Evolutionary conservation across 2,113 vertebrate genomes (phyloP).

Genomic region (Lepus timidus): DNA sequence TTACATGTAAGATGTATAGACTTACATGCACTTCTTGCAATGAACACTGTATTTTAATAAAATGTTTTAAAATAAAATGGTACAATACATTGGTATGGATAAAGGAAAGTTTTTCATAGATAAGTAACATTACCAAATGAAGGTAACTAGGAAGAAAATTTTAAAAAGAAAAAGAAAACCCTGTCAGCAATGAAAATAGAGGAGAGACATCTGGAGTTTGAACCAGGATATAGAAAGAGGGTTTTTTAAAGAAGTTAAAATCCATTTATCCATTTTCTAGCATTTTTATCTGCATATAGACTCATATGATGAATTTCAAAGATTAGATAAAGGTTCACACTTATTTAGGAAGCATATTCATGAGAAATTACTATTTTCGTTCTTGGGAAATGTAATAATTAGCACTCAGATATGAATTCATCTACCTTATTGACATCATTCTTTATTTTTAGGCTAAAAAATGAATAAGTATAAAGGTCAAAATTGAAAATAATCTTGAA

Average conservation of each 20-base stretch:
- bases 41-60: too few relatives aligned
- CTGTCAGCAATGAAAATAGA: neutral
- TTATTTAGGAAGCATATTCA: neutral
- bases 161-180: too few relatives aligned
- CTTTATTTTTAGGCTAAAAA: neutral
- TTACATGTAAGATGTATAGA: too few relatives aligned
- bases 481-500: neutral
- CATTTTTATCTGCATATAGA: neutral
- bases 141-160: neutral
- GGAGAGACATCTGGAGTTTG: neutral
- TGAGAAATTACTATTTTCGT: neutral
- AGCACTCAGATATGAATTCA: neutral
- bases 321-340: neutral
- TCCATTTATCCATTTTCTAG: neutral
- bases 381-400: conserved; percentile 23
- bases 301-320: neutral
- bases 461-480: neutral
- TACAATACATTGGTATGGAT: neutral
- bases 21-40: too few relatives aligned
- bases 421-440: neutral
- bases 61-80: too few relatives aligned
- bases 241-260: neutral
- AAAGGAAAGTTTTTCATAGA: neutral
- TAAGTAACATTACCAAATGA: neutral
- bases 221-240: neutral